Evolutionary conservation across 64 coral and sea anemone genomes (phyloP).

Genomic region (Montipora capricornis): DNA sequence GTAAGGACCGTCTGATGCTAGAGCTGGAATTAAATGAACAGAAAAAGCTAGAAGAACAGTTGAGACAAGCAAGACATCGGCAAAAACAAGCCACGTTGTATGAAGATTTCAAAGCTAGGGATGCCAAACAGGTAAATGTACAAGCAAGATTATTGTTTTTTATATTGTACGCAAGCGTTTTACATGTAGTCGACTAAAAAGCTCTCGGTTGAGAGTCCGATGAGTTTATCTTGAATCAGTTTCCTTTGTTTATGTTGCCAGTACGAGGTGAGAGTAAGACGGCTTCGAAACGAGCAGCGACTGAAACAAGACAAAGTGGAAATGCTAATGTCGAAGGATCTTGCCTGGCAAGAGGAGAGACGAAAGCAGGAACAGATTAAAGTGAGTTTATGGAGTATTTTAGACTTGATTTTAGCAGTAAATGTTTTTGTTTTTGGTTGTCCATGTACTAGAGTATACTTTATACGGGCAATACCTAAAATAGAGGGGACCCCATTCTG

Average conservation of each 20-base stretch:
- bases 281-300: conserved; percentile 76
- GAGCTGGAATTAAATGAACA: conserved; percentile 88
- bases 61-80: conserved; percentile 69
- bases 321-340: conserved; percentile 59
- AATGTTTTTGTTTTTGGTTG: no score
- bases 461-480: no score
- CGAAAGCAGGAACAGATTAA: conserved; percentile 78
- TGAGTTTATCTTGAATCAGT: no score
- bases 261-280: conserved; percentile 82
- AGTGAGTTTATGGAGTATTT: conserved; percentile 9
- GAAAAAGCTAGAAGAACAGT: conserved; percentile 76
- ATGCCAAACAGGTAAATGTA: conserved; percentile 72
- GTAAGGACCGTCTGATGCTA: conserved; percentile 71
- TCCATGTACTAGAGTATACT: no score
- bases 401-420: not conserved
- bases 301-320: conserved; percentile 87
- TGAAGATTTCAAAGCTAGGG: conserved; percentile 66
- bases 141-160: not conserved
- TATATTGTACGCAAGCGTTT: no score
- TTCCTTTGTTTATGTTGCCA: not conserved
- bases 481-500: no score
- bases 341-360: conserved; percentile 82
- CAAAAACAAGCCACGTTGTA: conserved; percentile 69
- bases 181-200: no score
- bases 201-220: no score